Evolutionary conservation across 1,140 invertebrate genomes (phyloP), one percentile per base, ranked within the genome.

Genomic region (Physella acuta): DNA sequence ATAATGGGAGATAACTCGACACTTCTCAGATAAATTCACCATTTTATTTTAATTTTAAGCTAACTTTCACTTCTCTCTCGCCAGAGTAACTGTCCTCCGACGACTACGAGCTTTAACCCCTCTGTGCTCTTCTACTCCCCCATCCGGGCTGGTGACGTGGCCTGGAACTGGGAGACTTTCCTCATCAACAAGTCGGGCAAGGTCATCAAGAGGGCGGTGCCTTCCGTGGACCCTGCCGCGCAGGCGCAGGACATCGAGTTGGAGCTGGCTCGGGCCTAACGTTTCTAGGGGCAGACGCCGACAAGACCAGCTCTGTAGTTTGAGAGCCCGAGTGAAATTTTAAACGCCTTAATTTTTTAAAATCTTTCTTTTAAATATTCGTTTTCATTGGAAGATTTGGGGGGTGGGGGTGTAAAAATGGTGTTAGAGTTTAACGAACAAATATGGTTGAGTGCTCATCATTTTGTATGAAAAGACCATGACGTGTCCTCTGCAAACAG

Each of bases 111-210:
- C 66, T 68, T 76, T 59, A 70, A 73, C 17, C 28, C 58, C 20
- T 39, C 64, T 70, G 37, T 71, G 59, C 56, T 81, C 71, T 69
- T 79, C 78, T 84, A 79, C 49, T 28, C 77, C 68, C 77, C 85
- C 71, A 59, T 79, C 71, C 74, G 78, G 49, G 81, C 76, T 30
- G 84, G 78, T 62, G 89, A 90, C 76, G 79, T 90, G 36, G 80
- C 85, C 34, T 89, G 88, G 89, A 90, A 90, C 78, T 90, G 87
- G 75, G 88, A 90, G 76, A 89, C 88, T 67, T 89, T 90, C 76
- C 76, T 90, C 14, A 83, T 89, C 3, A 78, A 85, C 71, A 77
- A 75, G 28, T 68, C 75, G 37, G 89, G 89, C 3, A 62, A 55
- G 36, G 74, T 76, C 1, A 33, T 73, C 2, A 58, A 74, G 26